Conservation (phyloP, 2,888 invertebrate species). For the Lithophane socia region DNA sequence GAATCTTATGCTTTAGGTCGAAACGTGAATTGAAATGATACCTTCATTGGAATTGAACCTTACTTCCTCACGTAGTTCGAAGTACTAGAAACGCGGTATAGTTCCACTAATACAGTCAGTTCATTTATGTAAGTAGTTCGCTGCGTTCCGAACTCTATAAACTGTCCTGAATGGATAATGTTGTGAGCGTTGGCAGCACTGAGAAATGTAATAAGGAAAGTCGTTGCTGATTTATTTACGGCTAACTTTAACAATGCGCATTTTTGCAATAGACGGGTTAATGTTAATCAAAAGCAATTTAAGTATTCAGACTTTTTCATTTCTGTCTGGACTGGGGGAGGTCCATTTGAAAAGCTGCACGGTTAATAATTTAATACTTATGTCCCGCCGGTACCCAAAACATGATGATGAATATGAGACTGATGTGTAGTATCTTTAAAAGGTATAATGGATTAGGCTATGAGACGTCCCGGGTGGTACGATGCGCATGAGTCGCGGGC, state of each 20-base stretch:
- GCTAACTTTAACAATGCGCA: constrained; percentile 32
- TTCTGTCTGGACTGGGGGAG: background rate
- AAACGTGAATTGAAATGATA: constrained; percentile 43
- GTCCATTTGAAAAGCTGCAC: background rate
- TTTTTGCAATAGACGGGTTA: constrained; percentile 25
- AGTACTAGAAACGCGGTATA: constrained; percentile 42
- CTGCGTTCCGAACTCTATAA: constrained; percentile 53
- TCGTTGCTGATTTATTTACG: constrained; percentile 45
- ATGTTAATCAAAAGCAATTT: constrained; percentile 23
- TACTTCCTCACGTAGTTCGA: constrained; percentile 28
- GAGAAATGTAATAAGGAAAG: constrained; percentile 54
- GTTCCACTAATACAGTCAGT: constrained; percentile 56
- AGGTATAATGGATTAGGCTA: constrained; percentile 78
- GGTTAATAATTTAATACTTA: background rate
- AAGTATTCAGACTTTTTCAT: background rate
- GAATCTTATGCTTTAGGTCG: constrained; percentile 42
- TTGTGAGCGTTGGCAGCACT: constrained; percentile 15
- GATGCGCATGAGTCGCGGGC: constrained; percentile 61
- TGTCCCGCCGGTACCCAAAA: background rate
- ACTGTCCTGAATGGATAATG: constrained; percentile 58
- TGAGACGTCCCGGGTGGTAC: constrained; percentile 69
- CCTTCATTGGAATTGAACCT: constrained; percentile 21
- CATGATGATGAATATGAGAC: no score
- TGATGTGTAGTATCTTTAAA: constrained; percentile 60
- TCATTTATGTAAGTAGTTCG: constrained; percentile 64